phyloP scores from a whole-genome alignment of 2,797 vertebrate genomes.

The Rhadinocentrus ornatus region DNA sequence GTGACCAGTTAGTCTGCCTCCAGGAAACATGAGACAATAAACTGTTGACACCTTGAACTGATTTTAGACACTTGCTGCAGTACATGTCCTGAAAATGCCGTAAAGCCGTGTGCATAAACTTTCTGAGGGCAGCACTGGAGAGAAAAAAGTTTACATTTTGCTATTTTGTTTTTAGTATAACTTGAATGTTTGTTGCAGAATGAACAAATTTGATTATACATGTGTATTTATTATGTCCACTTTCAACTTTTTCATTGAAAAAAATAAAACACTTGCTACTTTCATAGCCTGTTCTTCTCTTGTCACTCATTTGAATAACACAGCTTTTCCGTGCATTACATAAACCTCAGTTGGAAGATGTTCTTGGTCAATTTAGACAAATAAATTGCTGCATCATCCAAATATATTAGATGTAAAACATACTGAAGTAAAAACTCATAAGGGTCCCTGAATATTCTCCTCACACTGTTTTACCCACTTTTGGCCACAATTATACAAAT shows the following conservation, averaged over 20 bases:
- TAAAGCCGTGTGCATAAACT: constrained; percentile 52
- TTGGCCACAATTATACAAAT: neutral
- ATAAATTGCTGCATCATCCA: neutral
- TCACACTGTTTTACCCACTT: neutral
- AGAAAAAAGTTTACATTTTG: constrained; percentile 72
- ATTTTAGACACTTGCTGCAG: constrained; percentile 22
- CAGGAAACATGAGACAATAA: constrained; percentile 4
- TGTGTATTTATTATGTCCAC: constrained; percentile 77
- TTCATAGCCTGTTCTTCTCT: constrained; percentile 38
- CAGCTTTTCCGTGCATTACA: neutral
- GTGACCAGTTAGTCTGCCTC: neutral
- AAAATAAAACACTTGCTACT: constrained; percentile 64
- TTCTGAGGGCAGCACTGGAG: constrained; percentile 17
- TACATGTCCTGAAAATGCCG: constrained; percentile 50
- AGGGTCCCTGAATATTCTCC: neutral
- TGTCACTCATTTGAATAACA: constrained; percentile 23
- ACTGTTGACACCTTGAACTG: constrained; percentile 17
- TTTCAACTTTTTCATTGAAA: constrained; percentile 63
- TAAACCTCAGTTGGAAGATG: neutral
- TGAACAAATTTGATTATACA: constrained; percentile 73
- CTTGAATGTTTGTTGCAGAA: constrained; percentile 64
- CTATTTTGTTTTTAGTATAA: constrained; percentile 34
- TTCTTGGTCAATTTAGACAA: neutral
- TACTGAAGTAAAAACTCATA: neutral
- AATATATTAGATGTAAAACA: neutral